Conservation (phyloP, 2,113 vertebrate species). For the Potamarius usumacintae region DNA sequence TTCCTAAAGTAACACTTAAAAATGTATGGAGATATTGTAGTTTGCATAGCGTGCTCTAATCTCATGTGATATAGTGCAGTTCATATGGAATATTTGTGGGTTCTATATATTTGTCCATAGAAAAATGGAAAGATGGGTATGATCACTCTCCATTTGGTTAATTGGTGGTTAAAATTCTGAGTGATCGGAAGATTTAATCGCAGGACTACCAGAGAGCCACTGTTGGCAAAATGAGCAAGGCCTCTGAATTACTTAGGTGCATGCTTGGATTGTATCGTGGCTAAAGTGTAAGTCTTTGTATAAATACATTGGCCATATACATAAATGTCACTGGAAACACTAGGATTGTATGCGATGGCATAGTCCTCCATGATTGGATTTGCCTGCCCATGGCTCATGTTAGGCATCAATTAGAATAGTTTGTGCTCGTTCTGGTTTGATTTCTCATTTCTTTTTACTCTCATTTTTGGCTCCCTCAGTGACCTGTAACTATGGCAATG, state of each 20-base stretch:
- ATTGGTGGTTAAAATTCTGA: neutral
- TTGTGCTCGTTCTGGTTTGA: neutral
- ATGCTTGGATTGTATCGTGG: neutral
- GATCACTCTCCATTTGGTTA: neutral
- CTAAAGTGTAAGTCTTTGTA: neutral
- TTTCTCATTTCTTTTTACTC: neutral
- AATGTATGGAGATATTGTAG: neutral
- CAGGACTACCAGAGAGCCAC: neutral
- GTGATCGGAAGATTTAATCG: neutral
- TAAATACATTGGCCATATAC: too few relatives aligned
- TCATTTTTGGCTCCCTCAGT: conserved; percentile 71
- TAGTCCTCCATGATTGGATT: neutral
- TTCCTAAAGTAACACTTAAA: neutral
- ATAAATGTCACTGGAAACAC: neutral
- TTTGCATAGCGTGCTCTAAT: neutral
- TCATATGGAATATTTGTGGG: neutral
- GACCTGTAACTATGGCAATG: conserved; percentile 98
- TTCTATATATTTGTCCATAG: neutral
- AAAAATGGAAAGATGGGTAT: neutral
- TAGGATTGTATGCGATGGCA: neutral
- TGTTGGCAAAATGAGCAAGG: neutral
- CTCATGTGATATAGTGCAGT: neutral
- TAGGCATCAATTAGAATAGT: neutral
- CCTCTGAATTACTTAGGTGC: neutral
- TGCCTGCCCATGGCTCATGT: neutral